A percentile compares a stretch with the other conserved stretches of the same genome.
Evolutionary conservation across 2,888 invertebrate species (phyloP).

Genomic region (Timema podura): DNA sequence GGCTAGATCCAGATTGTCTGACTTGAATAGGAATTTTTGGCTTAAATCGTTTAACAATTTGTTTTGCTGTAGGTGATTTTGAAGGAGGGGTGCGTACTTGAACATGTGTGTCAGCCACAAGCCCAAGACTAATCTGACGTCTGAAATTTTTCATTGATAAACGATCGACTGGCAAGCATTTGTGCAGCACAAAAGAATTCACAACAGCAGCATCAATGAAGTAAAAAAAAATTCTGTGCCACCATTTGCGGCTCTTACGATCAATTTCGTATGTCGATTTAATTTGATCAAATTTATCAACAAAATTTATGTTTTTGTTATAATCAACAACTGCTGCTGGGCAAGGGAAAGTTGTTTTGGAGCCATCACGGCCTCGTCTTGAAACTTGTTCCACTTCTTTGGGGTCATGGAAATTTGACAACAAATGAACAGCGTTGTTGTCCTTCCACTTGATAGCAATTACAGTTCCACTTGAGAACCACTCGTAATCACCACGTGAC

Average conservation of each 20-base stretch:
- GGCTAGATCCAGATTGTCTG: conserved; percentile 23
- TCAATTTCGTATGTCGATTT: conserved; percentile 38
- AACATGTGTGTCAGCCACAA: too few species aligned
- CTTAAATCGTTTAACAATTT: too few species aligned
- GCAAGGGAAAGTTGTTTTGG: conserved; percentile 32
- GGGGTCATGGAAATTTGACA: conserved; percentile 36
- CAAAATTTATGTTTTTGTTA: conserved; percentile 38
- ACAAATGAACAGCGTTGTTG: conserved; percentile 35
- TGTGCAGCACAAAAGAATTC: conserved; percentile 19
- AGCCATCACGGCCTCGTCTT: conserved; percentile 33
- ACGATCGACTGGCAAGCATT: too few species aligned
- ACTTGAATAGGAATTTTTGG: conserved; percentile 26
- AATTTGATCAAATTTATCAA: conserved; percentile 39
- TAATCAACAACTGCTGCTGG: conserved; percentile 36
- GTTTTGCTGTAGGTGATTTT: too few species aligned
- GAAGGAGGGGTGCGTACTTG: conserved; percentile 15
- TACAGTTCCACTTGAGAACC: conserved; percentile 26
- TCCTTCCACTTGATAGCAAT: conserved; percentile 36
- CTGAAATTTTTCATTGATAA: neutral
- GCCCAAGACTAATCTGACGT: conserved; percentile 25
- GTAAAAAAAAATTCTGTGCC: conserved; percentile 37
- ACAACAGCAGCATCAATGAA: conserved; percentile 36
- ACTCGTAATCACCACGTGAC: conserved; percentile 8
- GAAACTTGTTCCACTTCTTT: conserved; percentile 30
- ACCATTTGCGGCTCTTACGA: conserved; percentile 39